Base-by-base conservation (phyloP, 2,888 invertebrate genomes). In the Nineta flava region DNA sequence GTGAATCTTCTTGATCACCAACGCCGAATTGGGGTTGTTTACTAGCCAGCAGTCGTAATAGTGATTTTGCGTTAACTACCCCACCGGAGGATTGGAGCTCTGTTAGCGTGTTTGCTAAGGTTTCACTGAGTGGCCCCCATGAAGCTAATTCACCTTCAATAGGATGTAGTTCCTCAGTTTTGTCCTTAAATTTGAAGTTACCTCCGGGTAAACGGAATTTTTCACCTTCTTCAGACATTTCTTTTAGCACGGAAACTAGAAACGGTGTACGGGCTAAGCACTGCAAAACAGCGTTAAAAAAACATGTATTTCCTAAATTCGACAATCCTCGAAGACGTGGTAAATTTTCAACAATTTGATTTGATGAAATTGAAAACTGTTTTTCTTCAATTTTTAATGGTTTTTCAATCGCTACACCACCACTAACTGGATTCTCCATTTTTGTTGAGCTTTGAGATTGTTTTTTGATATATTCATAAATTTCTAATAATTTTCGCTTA, bases 201-300 rank as follows among this genome's bases (percentile, higher is more conserved):
- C 86, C 86, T 38, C 87, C 87, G 1, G 85, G 84, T 45, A 87
- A 63, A 9, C 73, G 71, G 59, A 86, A 83, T 56, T 74, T 74
- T 59, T 83, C 82, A 0, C 83, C 85, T 0, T 79, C 72, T 53
- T 72, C 70, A 1, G 78, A 69, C 58, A 83, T 75, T 61, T 85
- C 85, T 59, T 80, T 76, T 48, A 87, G 70, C 46, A 84, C 77
- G 47, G 61, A 57, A 44, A 82, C 66, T 55, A 87, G 69, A 64
- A 80, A 87, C 1, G 88, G 88, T 3, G 91, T 91, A 65, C 87
- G 87, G 2, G 86, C 85, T 58, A 93, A 71, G 63, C 90, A 90
- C 70, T 96, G 96, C 73, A 96, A 77, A 9, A 95, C 93, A 21
- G 95, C 90, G 72, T 96, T 96, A 65, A 96, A 93, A 68, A 94